phyloP scores from a whole-genome alignment of 2,797 vertebrate genomes.

The Denticeps clupeoides region DNA sequence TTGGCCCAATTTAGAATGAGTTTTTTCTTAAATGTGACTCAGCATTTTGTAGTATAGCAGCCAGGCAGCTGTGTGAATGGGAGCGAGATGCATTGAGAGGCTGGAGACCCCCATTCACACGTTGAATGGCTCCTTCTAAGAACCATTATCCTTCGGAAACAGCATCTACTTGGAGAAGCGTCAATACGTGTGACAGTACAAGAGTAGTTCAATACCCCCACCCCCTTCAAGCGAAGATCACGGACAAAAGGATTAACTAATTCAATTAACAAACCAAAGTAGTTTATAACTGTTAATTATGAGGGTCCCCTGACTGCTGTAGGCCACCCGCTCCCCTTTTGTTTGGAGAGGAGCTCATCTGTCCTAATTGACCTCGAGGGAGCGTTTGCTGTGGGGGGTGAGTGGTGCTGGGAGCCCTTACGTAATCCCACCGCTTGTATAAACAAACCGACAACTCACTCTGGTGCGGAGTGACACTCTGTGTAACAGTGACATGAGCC shows the following conservation, averaged over 20 bases:
- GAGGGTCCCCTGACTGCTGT: constrained; percentile 60
- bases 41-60: too few relatives aligned
- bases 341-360: constrained; percentile 70
- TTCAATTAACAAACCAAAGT: constrained; percentile 71
- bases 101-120: too few relatives aligned
- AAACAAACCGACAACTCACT: constrained; percentile 73
- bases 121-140: not conserved
- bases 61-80: too few relatives aligned
- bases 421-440: constrained; percentile 65
- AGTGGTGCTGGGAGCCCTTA: constrained; percentile 45
- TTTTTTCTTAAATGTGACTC: too few relatives aligned
- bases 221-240: constrained; percentile 48
- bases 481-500: constrained; percentile 57
- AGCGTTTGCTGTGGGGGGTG: constrained; percentile 49
- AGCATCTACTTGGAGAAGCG: constrained; percentile 32
- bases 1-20: too few relatives aligned
- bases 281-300: constrained; percentile 78
- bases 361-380: constrained; percentile 73
- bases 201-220: constrained; percentile 40
- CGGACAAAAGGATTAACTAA: constrained; percentile 69
- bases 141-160: constrained; percentile 39
- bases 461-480: constrained; percentile 60
- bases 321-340: constrained; percentile 65
- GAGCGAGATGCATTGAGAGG: too few relatives aligned
- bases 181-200: constrained; percentile 31